These are phyloP conservation scores for Hyles euphorbiae DNA, from an alignment of 1,140 invertebrate species.

Conservation along the genomic window DNA sequence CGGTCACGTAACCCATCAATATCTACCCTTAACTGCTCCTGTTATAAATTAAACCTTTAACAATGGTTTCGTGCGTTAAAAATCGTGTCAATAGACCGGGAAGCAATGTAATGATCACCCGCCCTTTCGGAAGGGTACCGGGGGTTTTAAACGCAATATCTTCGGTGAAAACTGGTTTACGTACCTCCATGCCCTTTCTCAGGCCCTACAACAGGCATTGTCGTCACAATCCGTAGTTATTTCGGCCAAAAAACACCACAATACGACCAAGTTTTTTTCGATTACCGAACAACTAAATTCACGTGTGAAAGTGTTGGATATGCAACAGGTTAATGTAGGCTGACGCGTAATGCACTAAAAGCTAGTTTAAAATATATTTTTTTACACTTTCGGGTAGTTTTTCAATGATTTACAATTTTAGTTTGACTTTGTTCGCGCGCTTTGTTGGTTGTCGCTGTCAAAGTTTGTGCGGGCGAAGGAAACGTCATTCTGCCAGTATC, in stretches of 20 bases:
- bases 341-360: too few species aligned
- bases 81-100: not conserved
- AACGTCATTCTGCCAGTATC: not conserved
- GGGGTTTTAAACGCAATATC: not conserved
- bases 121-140: slow-evolving; percentile 3
- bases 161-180: slow-evolving; percentile 5
- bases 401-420: too few species aligned
- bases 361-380: too few species aligned
- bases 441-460: slow-evolving; percentile 1
- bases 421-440: not conserved
- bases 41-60: too few species aligned
- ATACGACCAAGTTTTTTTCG: too few species aligned
- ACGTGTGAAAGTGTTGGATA: too few species aligned
- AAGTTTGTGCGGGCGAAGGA: not conserved
- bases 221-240: slow-evolving; percentile 3
- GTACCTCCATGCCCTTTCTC: slow-evolving; percentile 5
- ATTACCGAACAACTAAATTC: too few species aligned
- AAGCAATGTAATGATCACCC: slow-evolving; percentile 1
- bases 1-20: too few species aligned
- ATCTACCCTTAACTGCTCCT: too few species aligned
- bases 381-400: too few species aligned
- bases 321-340: too few species aligned
- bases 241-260: not conserved
- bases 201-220: slow-evolving; percentile 3
- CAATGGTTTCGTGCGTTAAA: too few species aligned